A percentile compares a stretch with the other conserved stretches of the same genome.
phyloP scores from a whole-genome alignment of 2,113 vertebrate genomes.

The Xenopus tropicalis region UCB_Xtro_10.0 CM004450.2:36934001-36934500 shows the following conservation, averaged over 20 bases:
- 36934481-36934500: constrained; percentile 66
- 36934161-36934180: no score
- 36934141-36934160: no score
- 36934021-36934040: no score
- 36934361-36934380: constrained; percentile 77
- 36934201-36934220: no score
- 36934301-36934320: constrained; percentile 70
- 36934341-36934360: constrained; percentile 79
- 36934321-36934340: constrained; percentile 82
- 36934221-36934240: no score
- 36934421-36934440: constrained; percentile 61
- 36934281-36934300: constrained; percentile 10
- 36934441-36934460: constrained; percentile 45
- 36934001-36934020: no score
- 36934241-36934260: neutral
- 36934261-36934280: neutral
- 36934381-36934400: constrained; percentile 74
- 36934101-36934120: no score
- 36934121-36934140: no score
- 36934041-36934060: no score
- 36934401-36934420: constrained; percentile 77
- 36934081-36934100: no score
- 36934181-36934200: no score
- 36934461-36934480: constrained; percentile 52
- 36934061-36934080: no score